Base-by-base conservation (phyloP, 2,113 vertebrate genomes). In the Macquaria australasica region DNA sequence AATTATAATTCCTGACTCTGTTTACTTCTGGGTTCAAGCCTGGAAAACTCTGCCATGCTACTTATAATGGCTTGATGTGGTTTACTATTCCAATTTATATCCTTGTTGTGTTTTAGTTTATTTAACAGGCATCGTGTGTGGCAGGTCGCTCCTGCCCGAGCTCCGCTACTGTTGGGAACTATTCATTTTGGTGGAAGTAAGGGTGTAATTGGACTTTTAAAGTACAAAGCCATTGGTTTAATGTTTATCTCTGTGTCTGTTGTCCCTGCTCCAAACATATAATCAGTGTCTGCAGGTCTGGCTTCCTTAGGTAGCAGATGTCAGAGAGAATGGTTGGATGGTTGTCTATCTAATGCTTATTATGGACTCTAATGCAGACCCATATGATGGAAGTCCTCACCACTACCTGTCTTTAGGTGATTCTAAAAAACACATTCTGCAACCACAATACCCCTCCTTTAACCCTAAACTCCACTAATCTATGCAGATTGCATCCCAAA, bases 111-210 rank as follows among this genome's bases (percentile, higher is more conserved):
- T 92, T 91, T 89, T 59, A 89, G 90, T 93, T 94, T 80, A 81
- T 93, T 89, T 87, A 87, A 84, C 79, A 63, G 86, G 82, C 94
- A 68, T 91, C 85, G 92, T 96, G 95, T 95, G 95, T 95, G 95
- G 95, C 90, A 84, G 78, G 23, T 76, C 9, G 68, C 76, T 87
- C 77, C 63, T 79, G 84, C 82, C 83, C 84, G 83, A 78, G 87
- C 79, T 31, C 83, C 23, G 37, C 89, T 91, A 77, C 92, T 89
- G 91, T 91, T 63, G 79, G 79, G 68, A 92, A 89, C 88, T 82
- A 67, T 75, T 93, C 80, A 91, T 94, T 94, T 92, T 78, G 89
- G 62, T 88, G 73, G 83, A 87, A 91, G 88, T 82, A 86, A 77
- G 79, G 83, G 69, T 93, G 90, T 94, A 93, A 94, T 93, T 95